Evolutionary conservation across 2,888 invertebrate genomes (phyloP), one percentile per base, ranked within the genome.

Genomic region (Pristionchus fissidentatus): DNA sequence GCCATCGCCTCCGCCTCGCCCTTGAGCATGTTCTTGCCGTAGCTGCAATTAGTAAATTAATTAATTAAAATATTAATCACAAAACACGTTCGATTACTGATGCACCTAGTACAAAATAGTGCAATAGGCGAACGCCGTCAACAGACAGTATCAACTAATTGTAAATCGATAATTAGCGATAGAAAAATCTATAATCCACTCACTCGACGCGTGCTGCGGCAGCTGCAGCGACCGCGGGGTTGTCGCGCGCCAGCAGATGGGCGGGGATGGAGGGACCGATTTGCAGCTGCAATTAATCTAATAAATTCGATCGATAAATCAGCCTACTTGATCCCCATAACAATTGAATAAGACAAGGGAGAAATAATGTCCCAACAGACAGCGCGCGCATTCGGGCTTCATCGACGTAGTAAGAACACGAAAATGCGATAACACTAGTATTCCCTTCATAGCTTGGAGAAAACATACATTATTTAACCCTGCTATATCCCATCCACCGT

Each of bases 1-100:
- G 99, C 99, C 98, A 99, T 99, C 4, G 98, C 99, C 57, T 98
- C 98, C 86, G 94, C 98, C 94, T 99, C 99, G 83, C 98, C 98
- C 0, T 98, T 98, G 89, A 99, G 93, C 92, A 99, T 93, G 49
- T 98, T 98, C 93, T 96, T 93, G 32, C 94, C 94, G 89, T 90
- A 91, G 43, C 90, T 90, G 38, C 78, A 88, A 85, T 29, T 41
- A 32, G 41, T 15, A 5, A 46, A 41, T 43, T 26, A 1, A 75
- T 46, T 49, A 66, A 52, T 75, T 84, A 43, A 60, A 19, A 26
- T 62, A 41, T n/a, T 5, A 35, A 13, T 46, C 55, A 52, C 8
- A 10, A n/a, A 78, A 22, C 22, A n/a, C 3, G 7, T 84, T 62
- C n/a, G 35, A 66, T 32, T 15, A n/a, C n/a, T 66, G 84, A 49